Conservation (phyloP, 2,888 invertebrate genomes). For the Ditula angustiorana region DNA sequence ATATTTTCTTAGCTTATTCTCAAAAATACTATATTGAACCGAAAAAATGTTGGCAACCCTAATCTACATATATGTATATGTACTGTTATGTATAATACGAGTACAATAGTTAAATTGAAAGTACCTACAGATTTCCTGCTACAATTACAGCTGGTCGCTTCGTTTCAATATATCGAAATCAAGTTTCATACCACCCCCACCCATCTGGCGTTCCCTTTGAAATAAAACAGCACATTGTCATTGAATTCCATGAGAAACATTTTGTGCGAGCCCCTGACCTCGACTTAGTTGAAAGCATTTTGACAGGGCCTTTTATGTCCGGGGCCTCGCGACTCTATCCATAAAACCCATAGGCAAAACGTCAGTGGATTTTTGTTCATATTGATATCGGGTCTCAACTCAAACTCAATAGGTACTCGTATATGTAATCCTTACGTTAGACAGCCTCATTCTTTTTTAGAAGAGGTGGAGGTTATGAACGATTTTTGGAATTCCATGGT, state of each 20-base stretch:
- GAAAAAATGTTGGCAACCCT: no score
- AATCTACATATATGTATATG: no score
- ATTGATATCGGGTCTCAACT: neutral
- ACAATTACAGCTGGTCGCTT: neutral
- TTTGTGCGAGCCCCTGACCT: constrained; percentile 13
- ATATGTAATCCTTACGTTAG: no score
- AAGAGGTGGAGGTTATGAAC: no score
- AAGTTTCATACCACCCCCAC: neutral
- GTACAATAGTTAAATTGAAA: no score
- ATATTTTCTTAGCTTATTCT: no score
- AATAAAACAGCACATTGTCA: constrained; percentile 6
- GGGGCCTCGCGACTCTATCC: neutral
- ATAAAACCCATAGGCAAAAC: neutral
- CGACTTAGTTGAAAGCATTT: constrained; percentile 21
- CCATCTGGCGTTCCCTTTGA: neutral
- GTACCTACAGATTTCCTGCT: no score
- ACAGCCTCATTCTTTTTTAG: no score
- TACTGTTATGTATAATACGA: no score
- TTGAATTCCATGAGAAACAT: constrained; percentile 12
- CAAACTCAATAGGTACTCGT: no score
- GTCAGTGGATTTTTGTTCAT: neutral
- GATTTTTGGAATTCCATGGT: no score
- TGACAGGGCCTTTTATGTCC: constrained; percentile 21
- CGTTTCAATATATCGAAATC: neutral
- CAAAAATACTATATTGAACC: no score